phyloP scores from a whole-genome alignment of 2,888 invertebrate genomes.

The Lithophane semibrunnea region DNA sequence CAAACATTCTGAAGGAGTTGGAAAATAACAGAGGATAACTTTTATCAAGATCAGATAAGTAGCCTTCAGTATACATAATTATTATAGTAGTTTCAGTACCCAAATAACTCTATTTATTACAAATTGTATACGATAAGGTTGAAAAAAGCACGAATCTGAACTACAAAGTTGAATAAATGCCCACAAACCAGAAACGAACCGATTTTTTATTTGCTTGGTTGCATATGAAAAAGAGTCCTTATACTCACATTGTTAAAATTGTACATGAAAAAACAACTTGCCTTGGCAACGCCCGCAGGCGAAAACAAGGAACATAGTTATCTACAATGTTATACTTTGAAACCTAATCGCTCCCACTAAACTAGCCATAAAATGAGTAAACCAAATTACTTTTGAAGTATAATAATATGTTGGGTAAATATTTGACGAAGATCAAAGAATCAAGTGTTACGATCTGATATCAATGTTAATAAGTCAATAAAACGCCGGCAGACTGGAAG shows the following conservation, averaged over 20 bases:
- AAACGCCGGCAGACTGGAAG: constrained; percentile 88
- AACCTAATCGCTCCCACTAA: constrained; percentile 35
- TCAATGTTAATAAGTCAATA: constrained; percentile 91
- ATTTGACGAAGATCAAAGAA: constrained; percentile 88
- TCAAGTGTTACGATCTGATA: constrained; percentile 89
- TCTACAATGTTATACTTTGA: constrained; percentile 35
- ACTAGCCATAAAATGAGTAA: constrained; percentile 44
- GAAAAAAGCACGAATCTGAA: constrained; percentile 3
- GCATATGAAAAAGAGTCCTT: constrained; percentile 10
- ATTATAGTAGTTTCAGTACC: constrained; percentile 13
- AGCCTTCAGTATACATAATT: neutral
- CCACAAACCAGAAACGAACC: constrained; percentile 6
- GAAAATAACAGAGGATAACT: constrained; percentile 56
- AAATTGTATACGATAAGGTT: constrained; percentile 35
- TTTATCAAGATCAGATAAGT: constrained; percentile 60
- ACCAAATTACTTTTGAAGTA: constrained; percentile 62
- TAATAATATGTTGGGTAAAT: constrained; percentile 82
- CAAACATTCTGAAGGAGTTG: constrained; percentile 45
- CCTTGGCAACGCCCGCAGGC: neutral
- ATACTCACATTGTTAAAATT: constrained; percentile 11
- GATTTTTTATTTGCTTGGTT: constrained; percentile 16
- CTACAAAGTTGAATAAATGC: constrained; percentile 7
- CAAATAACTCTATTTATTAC: constrained; percentile 58
- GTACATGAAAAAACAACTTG: constrained; percentile 17
- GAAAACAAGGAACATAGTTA: constrained; percentile 22